phyloP scores from a whole-genome alignment of 2,888 invertebrate genomes.

The Pseudanteris insignis region DNA sequence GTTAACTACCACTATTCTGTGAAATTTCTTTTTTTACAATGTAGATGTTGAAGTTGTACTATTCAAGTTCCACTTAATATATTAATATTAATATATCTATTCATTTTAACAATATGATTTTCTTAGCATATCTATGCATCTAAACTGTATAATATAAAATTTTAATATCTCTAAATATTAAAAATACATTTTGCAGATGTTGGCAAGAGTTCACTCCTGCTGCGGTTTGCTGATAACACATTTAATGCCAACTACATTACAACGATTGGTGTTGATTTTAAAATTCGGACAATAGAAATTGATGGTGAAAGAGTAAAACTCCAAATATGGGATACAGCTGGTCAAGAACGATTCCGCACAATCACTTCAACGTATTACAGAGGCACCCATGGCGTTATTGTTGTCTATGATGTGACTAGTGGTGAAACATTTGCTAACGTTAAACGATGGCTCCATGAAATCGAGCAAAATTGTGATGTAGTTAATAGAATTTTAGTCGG shows the following conservation, averaged over 20 bases:
- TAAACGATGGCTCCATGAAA: conserved; percentile 98
- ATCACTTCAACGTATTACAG: conserved; percentile 99
- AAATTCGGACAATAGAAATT: conserved; percentile 95
- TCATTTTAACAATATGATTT: too few species aligned
- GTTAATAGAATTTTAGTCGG: conserved; percentile 98
- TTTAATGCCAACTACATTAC: conserved; percentile 98
- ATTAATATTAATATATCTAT: too few species aligned
- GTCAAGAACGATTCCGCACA: conserved; percentile 96
- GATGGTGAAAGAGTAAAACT: conserved; percentile 91
- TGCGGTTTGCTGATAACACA: conserved; percentile 98
- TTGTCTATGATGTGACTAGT: conserved; percentile 98
- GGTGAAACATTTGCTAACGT: conserved; percentile 99
- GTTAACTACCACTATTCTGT: too few species aligned
- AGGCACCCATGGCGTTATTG: conserved; percentile 99
- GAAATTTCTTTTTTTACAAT: too few species aligned
- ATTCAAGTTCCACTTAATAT: too few species aligned
- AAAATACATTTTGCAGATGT: conserved; percentile 89
- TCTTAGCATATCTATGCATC: too few species aligned
- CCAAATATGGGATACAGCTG: conserved; percentile 99
- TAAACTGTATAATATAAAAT: too few species aligned
- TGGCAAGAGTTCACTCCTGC: conserved; percentile 95
- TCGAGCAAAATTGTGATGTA: conserved; percentile 99
- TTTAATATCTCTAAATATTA: too few species aligned
- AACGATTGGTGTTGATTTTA: conserved; percentile 99
- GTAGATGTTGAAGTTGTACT: too few species aligned